Evolutionary conservation across 1,140 invertebrate genomes (phyloP), one percentile per base, ranked within the genome.

Genomic region (Physella acuta): DNA sequence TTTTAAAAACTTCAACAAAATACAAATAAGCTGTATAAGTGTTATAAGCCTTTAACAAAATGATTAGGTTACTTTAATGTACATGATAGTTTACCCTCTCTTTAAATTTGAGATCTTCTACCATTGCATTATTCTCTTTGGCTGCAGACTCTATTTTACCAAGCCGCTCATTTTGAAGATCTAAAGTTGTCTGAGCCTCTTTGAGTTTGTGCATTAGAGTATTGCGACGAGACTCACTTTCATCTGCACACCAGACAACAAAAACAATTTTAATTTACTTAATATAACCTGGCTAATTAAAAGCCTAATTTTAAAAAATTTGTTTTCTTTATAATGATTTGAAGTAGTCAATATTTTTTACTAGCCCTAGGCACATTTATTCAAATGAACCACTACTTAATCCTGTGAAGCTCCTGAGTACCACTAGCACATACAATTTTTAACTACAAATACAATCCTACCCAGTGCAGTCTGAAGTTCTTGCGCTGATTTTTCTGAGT

Each of bases 201-300:
- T 81, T 81, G n/a, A 83, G 73, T 70, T 83, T 83, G 36, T 78
- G 71, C 63, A 83, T 75, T 16, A 83, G 66, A 14, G 79, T 76
- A 49, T 70, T 65, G 58, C 81, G 33, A 68, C 80, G 67, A 58
- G 77, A 76, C 65, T 82, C 80, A 74, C 80, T 82, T 52, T 83
- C 79, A 33, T 80, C 78, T 58, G 55, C 2, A 63, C n/a, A n/a
- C n/a, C n/a, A n/a, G n/a, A n/a, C n/a, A n/a, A n/a, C n/a, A n/a
- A n/a, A n/a, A n/a, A n/a, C n/a, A n/a, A n/a, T n/a, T n/a, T n/a
- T n/a, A n/a, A n/a, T n/a, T n/a, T n/a, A n/a, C n/a, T n/a, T n/a
- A n/a, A n/a, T n/a, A n/a, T n/a, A n/a, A n/a, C n/a, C n/a, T n/a
- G n/a, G n/a, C n/a, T n/a, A n/a, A n/a, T n/a, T n/a, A n/a, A n/a